Percentiles rank a stretch among this genome's conserved stretches.
Conservation (phyloP, 2,888 invertebrate genomes). For the Frankliniella intonsa region DNA sequence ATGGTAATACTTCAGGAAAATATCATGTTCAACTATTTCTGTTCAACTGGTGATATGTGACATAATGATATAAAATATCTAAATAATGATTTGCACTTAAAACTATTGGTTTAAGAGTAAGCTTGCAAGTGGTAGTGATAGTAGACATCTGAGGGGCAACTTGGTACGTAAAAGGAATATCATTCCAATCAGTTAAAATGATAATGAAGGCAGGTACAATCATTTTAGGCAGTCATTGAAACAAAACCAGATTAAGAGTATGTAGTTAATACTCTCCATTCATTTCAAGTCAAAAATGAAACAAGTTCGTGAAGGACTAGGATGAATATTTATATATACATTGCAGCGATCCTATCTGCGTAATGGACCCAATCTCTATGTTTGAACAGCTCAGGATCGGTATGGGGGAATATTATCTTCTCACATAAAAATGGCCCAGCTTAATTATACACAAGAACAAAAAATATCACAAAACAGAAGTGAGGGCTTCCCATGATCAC, state of each 20-base stretch:
- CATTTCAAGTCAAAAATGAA: background rate
- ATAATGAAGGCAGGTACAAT: constrained; percentile 1
- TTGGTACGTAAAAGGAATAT: too few species aligned
- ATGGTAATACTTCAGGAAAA: background rate
- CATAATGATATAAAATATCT: too few species aligned
- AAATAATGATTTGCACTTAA: too few species aligned
- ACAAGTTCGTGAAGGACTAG: background rate
- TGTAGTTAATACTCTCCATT: too few species aligned
- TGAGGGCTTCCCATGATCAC: background rate
- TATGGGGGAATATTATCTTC: background rate
- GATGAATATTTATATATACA: constrained; percentile 7
- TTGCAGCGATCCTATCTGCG: background rate
- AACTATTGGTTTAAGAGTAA: too few species aligned
- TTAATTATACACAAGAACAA: background rate
- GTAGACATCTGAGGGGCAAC: too few species aligned
- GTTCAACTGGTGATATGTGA: constrained; percentile 4
- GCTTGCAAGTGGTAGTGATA: too few species aligned
- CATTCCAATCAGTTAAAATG: too few species aligned
- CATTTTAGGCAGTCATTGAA: background rate
- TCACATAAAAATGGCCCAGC: background rate
- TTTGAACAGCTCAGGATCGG: background rate
- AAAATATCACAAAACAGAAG: constrained; percentile 20
- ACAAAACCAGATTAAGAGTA: too few species aligned
- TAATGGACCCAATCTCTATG: constrained; percentile 2
- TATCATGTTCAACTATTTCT: background rate